Conservation (phyloP, 2,113 vertebrate genomes). For the Psittacula cyanocephala region DNA sequence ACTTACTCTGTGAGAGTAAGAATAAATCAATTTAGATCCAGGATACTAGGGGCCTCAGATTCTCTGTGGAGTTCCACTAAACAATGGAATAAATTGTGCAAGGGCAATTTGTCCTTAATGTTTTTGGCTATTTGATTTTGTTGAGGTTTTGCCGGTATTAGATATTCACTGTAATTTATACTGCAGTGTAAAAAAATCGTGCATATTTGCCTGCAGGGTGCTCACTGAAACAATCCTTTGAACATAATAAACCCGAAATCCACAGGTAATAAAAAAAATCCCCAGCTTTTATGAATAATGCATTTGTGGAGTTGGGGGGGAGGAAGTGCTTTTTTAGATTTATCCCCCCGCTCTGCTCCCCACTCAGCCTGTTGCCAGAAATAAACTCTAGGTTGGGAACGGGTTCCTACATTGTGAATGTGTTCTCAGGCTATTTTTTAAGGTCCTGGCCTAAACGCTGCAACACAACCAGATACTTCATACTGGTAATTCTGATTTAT, state of each 20-base stretch:
- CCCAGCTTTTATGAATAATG: constrained; percentile 41
- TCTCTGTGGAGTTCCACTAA: constrained; percentile 37
- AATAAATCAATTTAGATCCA: constrained; percentile 32
- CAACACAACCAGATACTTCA: not conserved
- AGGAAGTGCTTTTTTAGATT: constrained; percentile 34
- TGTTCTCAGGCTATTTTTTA: not conserved
- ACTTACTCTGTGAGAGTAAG: constrained; percentile 16
- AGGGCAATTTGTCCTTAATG: constrained; percentile 53
- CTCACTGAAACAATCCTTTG: constrained; percentile 61
- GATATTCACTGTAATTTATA: constrained; percentile 54
- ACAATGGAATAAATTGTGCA: constrained; percentile 51
- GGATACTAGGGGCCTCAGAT: not conserved
- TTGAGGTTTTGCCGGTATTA: constrained; percentile 41
- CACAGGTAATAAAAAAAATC: constrained; percentile 44
- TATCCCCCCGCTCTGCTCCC: not conserved
- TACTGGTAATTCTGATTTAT: constrained; percentile 7
- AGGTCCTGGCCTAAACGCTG: not conserved
- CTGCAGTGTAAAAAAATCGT: constrained; percentile 1
- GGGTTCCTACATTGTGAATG: not conserved
- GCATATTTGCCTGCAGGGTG: constrained; percentile 50
- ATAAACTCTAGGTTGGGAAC: not conserved
- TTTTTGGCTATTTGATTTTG: constrained; percentile 54
- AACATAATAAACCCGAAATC: constrained; percentile 62
- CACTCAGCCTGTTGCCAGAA: constrained; percentile 48
- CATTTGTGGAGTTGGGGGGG: not conserved